These are phyloP conservation scores for Rhyzopertha dominica DNA, from an alignment of 1,140 invertebrate genomes.

Conservation along the genomic window DNA sequence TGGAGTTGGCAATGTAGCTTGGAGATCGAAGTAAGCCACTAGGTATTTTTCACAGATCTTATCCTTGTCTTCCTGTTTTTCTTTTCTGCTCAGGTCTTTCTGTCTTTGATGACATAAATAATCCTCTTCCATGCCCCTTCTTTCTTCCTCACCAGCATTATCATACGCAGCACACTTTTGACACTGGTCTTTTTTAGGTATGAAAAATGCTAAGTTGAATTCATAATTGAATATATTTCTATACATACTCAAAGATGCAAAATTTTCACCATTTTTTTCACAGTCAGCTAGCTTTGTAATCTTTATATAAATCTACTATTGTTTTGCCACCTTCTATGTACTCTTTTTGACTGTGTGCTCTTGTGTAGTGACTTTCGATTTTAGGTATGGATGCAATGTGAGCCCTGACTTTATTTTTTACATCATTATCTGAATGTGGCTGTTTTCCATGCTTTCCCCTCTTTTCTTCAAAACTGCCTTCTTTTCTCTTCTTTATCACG, in stretches of 20 bases:
- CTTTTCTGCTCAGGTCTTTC: slow-evolving; percentile 30
- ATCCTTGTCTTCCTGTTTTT: slow-evolving; percentile 17
- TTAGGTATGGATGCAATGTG: slow-evolving; percentile 12
- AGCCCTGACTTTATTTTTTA: slow-evolving; percentile 10
- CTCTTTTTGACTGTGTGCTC: slow-evolving; percentile 23
- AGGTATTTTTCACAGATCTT: slow-evolving; percentile 21
- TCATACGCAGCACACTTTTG: slow-evolving; percentile 32
- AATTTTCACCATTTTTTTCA: slow-evolving; percentile 1
- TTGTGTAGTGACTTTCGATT: slow-evolving; percentile 23
- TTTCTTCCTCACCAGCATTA: slow-evolving; percentile 25
- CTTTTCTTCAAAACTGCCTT: slow-evolving; percentile 5
- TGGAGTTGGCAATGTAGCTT: slow-evolving; percentile 39
- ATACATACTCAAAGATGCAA: slow-evolving; percentile 15
- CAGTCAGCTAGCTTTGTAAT: slow-evolving; percentile 22
- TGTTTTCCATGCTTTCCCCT: slow-evolving; percentile 11
- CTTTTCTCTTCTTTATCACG: slow-evolving; percentile 11
- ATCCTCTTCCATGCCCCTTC: slow-evolving; percentile 23
- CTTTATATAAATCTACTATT: slow-evolving; percentile 25
- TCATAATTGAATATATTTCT: slow-evolving; percentile 10
- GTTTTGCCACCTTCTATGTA: slow-evolving; percentile 32
- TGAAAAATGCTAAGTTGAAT: slow-evolving; percentile 18
- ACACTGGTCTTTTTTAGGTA: slow-evolving; percentile 30
- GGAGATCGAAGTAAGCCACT: slow-evolving; percentile 36
- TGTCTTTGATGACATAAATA: slow-evolving; percentile 19
- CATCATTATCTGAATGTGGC: background rate